phyloP scores from a whole-genome alignment of 2,113 vertebrate genomes.

The Prunella fulvescens region DNA sequence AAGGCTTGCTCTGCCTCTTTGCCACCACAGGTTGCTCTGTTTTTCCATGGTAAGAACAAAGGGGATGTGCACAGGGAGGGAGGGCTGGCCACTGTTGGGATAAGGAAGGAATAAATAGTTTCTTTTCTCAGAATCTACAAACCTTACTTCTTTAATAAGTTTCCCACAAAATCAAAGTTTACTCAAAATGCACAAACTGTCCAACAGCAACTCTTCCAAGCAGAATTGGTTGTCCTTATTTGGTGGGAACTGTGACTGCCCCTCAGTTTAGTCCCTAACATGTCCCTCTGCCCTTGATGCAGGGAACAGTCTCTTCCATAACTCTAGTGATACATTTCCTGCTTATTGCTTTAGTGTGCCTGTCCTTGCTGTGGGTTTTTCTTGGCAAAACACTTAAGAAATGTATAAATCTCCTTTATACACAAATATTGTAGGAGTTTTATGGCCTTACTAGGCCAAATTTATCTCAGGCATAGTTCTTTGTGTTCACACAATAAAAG shows the following conservation, averaged over 20 bases:
- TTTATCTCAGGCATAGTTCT: background rate
- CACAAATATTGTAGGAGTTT: background rate
- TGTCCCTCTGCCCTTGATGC: background rate
- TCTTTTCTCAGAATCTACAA: background rate
- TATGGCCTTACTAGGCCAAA: background rate
- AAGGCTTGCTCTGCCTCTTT: background rate
- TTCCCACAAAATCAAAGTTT: background rate
- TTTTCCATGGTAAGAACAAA: background rate
- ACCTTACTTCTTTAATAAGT: background rate
- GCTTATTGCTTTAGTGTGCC: background rate
- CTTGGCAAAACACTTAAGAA: conserved; percentile 12
- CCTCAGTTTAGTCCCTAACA: background rate
- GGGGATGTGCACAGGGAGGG: background rate
- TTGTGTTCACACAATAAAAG: background rate
- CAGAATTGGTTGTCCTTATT: background rate
- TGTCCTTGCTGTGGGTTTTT: background rate
- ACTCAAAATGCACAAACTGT: background rate
- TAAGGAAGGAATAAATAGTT: background rate
- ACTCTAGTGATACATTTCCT: background rate
- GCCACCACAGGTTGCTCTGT: accelerated
- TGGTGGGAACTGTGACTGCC: background rate
- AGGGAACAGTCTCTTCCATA: background rate
- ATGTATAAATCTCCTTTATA: background rate
- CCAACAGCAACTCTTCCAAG: background rate
- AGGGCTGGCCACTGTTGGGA: background rate